Evolutionary conservation across 2,888 invertebrate species (phyloP), one percentile per base, ranked within the genome.

Genomic region (Malthinus flaveolus): DNA sequence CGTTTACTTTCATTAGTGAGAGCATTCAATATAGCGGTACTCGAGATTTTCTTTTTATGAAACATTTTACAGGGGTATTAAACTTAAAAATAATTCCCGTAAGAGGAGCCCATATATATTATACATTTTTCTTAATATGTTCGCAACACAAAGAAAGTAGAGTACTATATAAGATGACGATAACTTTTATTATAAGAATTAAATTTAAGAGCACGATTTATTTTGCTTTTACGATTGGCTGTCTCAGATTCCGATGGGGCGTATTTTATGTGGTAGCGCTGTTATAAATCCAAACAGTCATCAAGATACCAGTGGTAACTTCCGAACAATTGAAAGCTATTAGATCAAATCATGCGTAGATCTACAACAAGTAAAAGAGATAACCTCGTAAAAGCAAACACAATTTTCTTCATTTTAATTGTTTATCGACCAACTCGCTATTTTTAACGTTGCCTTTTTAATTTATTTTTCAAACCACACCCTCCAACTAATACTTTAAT

Each of bases 151-250:
- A 57, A 51, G 52, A 47, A 52, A 57, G 11, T 53, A 48, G 47
- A 51, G 33, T 52, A 36, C 61, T 23, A 56, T 59, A 53, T 55
- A 60, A 54, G 12, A 32, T 50, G 23, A 45, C 59, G 61, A 61
- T 65, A 65, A 61, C 61, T 65, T 65, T 66, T 65, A 66, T 62
- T 60, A 59, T 59, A 53, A 62, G 59, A 64, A 66, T 66, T 65
- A 65, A 66, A 66, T 63, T 66, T 66, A 62, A 66, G 61, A 61
- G 65, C 62, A 54, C 62, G 65, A 66, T 66, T 62, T 59, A 59
- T 56, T 59, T 59, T 52, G 50, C 49, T 59, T 59, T 62, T 62
- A 62, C 62, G 59, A 59, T 56, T 53, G 59, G 45, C 56, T 57
- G 56, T 57, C 54, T 54, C 50, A 57, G 47, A 54, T 57, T 61